phyloP scores from a whole-genome alignment of 2,113 vertebrate species.

The Recurvirostra avosetta region DNA sequence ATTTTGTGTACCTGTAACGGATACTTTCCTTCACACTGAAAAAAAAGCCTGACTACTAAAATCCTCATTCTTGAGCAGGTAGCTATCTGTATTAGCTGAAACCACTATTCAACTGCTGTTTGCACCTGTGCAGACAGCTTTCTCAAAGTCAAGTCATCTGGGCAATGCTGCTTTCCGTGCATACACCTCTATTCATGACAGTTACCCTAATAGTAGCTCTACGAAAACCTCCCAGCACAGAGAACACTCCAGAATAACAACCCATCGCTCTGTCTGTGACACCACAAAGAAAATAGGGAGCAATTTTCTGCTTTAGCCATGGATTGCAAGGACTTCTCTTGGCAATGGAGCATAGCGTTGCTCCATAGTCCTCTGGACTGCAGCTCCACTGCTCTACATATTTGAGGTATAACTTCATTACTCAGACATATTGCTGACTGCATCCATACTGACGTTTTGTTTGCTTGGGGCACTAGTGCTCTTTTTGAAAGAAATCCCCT shows the following conservation, averaged over 20 bases:
- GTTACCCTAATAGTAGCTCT: not conserved
- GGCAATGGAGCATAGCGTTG: not conserved
- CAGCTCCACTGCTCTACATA: not conserved
- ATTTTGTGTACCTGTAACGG: not conserved
- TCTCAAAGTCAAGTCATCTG: not conserved
- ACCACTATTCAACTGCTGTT: not conserved
- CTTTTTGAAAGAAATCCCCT: not conserved
- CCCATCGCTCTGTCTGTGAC: not conserved
- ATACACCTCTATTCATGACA: not conserved
- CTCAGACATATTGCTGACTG: not conserved
- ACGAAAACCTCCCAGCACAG: not conserved
- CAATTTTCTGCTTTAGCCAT: not conserved
- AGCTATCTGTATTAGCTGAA: not conserved
- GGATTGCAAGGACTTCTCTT: not conserved
- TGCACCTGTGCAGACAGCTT: not conserved
- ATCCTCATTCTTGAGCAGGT: not conserved
- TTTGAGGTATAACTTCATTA: not conserved
- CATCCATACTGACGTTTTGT: not conserved
- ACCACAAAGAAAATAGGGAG: not conserved
- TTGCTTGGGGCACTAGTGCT: not conserved
- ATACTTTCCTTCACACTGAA: not conserved
- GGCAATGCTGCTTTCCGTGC: not conserved
- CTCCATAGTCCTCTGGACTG: not conserved
- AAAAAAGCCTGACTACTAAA: not conserved
- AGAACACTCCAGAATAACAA: not conserved